Conservation (phyloP, 2,113 vertebrate species). For the Hemibagrus wyckioides region DNA sequence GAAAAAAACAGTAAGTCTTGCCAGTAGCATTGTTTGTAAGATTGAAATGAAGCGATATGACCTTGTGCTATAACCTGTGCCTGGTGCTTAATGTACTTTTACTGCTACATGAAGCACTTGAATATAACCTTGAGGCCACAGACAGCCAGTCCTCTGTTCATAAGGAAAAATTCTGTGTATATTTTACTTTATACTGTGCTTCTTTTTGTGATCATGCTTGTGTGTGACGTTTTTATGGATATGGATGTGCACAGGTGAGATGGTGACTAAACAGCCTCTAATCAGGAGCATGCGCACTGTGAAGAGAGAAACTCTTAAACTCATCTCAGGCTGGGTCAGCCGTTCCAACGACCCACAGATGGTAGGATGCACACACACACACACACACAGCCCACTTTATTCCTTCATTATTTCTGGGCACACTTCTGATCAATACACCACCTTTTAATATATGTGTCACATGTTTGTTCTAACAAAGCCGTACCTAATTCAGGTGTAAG, state of each 20-base stretch:
- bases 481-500: conserved; percentile 39
- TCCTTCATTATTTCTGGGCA: neutral
- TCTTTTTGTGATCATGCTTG: neutral
- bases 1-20: neutral
- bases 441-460: neutral
- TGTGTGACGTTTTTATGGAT: neutral
- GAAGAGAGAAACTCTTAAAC: conserved; percentile 96
- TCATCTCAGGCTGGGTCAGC: conserved; percentile 99
- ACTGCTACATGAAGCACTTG: no score
- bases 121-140: neutral
- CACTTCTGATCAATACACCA: neutral
- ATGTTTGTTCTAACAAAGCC: neutral
- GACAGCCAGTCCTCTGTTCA: neutral
- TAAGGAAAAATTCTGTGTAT: neutral
- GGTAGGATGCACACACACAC: conserved; percentile 74
- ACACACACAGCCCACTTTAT: neutral
- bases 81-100: no score
- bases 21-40: neutral
- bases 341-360: conserved; percentile 97
- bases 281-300: conserved; percentile 99
- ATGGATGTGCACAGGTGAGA: conserved; percentile 81
- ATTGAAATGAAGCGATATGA: neutral
- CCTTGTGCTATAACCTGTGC: no score
- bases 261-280: conserved; percentile 97
- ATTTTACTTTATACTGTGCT: neutral